Evolutionary conservation across 1,140 invertebrate species (phyloP).

Genomic region (Brachionus angularis): DNA sequence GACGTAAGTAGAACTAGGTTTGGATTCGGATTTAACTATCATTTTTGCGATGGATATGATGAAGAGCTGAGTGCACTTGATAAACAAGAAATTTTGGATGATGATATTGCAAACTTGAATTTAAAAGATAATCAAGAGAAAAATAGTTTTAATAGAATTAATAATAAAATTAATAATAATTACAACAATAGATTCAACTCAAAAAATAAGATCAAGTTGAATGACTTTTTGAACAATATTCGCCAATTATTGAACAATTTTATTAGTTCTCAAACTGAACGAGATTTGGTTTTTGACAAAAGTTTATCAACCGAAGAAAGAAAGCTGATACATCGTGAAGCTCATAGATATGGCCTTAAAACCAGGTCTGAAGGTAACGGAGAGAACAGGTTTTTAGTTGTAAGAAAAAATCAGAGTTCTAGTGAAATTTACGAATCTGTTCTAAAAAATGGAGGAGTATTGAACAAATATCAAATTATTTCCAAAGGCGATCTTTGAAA

Average conservation of each 20-base stretch:
- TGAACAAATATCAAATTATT: conserved; percentile 24
- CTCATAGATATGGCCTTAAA: conserved; percentile 2
- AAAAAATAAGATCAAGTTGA: not conserved
- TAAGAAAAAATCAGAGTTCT: conserved; percentile 18
- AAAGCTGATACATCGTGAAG: conserved; percentile 33
- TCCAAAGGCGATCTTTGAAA: not conserved
- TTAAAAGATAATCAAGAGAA: not conserved
- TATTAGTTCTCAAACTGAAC: conserved; percentile 11
- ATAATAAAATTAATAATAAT: not conserved
- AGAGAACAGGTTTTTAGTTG: conserved; percentile 11
- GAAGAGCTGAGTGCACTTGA: conserved; percentile 2
- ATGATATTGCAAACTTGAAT: not conserved
- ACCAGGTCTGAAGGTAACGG: conserved; percentile 24
- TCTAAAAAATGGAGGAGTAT: conserved; percentile 1
- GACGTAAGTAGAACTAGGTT: conserved; percentile 7
- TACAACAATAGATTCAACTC: not conserved
- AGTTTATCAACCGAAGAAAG: conserved; percentile 18
- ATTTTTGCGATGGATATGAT: conserved; percentile 29
- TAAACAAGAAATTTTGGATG: no score
- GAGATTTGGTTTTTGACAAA: conserved; percentile 36
- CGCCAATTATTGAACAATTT: conserved; percentile 23
- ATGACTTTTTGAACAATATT: conserved; percentile 18
- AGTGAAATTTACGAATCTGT: conserved; percentile 25
- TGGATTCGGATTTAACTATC: conserved; percentile 21
- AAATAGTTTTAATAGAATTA: not conserved